Percentiles rank a stretch among this genome's conserved stretches.
These are phyloP conservation scores for Podocnemis expansa DNA, from an alignment of 2,113 vertebrate genomes.

Conservation along the genomic window DNA sequence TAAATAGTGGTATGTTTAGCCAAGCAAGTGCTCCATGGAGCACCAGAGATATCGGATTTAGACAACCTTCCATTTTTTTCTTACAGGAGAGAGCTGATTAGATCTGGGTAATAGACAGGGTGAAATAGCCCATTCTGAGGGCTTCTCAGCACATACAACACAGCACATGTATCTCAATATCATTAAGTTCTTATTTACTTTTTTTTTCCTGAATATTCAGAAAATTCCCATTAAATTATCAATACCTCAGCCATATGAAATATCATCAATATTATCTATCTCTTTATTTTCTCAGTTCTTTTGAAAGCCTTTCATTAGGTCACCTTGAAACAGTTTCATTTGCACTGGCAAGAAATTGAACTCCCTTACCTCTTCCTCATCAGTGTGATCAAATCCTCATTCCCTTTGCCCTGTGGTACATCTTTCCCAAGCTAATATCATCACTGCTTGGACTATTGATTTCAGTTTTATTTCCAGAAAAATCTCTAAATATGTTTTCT, in stretches of 20 bases:
- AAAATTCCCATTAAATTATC: not conserved
- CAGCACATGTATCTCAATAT: not conserved
- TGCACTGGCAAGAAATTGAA: not conserved
- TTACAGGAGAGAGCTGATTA: not conserved
- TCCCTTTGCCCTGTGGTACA: not conserved
- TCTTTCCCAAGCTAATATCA: not conserved
- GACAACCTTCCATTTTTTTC: not conserved
- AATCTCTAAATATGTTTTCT: not conserved
- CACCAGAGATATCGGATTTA: not conserved
- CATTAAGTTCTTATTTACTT: not conserved
- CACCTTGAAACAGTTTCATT: slow-evolving; percentile 20
- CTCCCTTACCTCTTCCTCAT: not conserved
- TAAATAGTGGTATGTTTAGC: not conserved
- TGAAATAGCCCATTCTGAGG: not conserved
- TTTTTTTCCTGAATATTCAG: not conserved
- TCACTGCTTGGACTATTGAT: not conserved
- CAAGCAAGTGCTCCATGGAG: not conserved
- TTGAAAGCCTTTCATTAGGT: not conserved
- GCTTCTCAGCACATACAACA: not conserved
- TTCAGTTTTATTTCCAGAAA: not conserved
- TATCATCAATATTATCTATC: not conserved
- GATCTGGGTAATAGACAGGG: not conserved
- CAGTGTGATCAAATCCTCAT: not conserved
- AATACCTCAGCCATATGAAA: not conserved
- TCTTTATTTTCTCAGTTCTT: not conserved